Percentiles rank a stretch among this genome's conserved stretches.
These are phyloP conservation scores for Theocolax elegans DNA, from an alignment of 1,140 invertebrate genomes.

Conservation along the genomic window DNA sequence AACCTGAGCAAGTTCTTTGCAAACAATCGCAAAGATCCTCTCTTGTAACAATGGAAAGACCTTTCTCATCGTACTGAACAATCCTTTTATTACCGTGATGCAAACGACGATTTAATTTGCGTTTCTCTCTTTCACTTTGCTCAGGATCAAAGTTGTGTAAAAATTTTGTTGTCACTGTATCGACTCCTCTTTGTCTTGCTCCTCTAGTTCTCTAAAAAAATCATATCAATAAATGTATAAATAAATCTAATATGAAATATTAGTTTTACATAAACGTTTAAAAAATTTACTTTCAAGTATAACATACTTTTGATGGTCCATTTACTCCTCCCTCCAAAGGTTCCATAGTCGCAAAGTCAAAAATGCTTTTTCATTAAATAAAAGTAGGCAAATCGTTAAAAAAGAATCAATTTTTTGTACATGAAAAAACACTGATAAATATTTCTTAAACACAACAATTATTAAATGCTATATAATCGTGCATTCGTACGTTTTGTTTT, in stretches of 20 bases:
- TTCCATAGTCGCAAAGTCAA: no score
- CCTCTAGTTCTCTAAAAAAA: slow-evolving; percentile 52
- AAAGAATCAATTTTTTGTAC: no score
- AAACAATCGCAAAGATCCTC: slow-evolving; percentile 84
- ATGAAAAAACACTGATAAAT: no score
- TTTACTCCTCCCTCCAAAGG: no score
- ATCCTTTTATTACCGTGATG: slow-evolving; percentile 56
- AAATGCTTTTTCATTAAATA: no score
- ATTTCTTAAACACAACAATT: no score
- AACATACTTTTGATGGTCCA: slow-evolving; percentile 32
- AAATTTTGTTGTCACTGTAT: slow-evolving; percentile 59
- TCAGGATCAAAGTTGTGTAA: slow-evolving; percentile 64
- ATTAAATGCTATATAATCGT: no score
- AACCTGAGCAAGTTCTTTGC: slow-evolving; percentile 76
- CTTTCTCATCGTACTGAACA: slow-evolving; percentile 61
- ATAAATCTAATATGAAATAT: not conserved
- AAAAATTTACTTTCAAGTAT: not conserved
- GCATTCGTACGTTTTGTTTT: no score
- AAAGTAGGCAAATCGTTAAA: no score
- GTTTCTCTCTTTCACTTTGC: slow-evolving; percentile 62
- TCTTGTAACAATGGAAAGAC: slow-evolving; percentile 66
- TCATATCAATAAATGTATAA: not conserved
- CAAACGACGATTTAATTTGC: slow-evolving; percentile 62
- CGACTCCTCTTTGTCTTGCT: slow-evolving; percentile 46
- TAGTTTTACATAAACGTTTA: not conserved